Evolutionary conservation across 2,797 vertebrate genomes (phyloP), one percentile per base, ranked within the genome.

Genomic region (Emydoidea blandingii): DNA sequence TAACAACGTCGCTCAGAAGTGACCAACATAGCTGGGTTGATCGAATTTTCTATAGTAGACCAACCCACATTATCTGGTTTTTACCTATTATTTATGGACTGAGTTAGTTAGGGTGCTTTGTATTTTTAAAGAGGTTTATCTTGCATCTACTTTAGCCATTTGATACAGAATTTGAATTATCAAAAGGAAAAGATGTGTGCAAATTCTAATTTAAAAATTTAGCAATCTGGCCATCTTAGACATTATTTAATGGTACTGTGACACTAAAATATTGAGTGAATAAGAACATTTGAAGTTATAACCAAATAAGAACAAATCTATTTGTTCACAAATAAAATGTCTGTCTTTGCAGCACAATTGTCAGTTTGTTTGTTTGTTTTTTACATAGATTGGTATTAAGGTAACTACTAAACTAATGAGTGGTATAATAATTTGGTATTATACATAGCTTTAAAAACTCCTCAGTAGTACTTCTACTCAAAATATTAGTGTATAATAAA

Each of bases 31-130:
- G 34, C 16, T 19, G 18, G 34, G 8, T 21, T 15, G 8, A 65
- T 65, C 8, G 7, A 21, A 65, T 65, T 65, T 62, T 65, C 62
- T 65, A n/a, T 14, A 8, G 16, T n/a, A 37, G 16, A 65, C 62
- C 62, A 65, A 18, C 8, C 34, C 34, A 59, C 90, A 95, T 94
- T 97, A 94, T 95, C 74, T 96, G 8, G 37, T 97, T 97, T 97
- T 92, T 96, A 56, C 97, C 90, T 96, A 34, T 95, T 91, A 37
- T 81, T 89, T 95, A 68, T 94, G 91, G 93, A 88, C 91, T 91
- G 44, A 79, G 90, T 93, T 93, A 41, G 56, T 87, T 95, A 87
- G 87, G 95, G 94, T 53, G 57, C 88, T 95, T 95, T 90, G 88
- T 89, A 52, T 81, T 96, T 97, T 88, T 92, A 95, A 89, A 92